These are phyloP conservation scores for Heliconius hermathena DNA, from an alignment of 1,140 invertebrate genomes.

Conservation along the genomic window DNA sequence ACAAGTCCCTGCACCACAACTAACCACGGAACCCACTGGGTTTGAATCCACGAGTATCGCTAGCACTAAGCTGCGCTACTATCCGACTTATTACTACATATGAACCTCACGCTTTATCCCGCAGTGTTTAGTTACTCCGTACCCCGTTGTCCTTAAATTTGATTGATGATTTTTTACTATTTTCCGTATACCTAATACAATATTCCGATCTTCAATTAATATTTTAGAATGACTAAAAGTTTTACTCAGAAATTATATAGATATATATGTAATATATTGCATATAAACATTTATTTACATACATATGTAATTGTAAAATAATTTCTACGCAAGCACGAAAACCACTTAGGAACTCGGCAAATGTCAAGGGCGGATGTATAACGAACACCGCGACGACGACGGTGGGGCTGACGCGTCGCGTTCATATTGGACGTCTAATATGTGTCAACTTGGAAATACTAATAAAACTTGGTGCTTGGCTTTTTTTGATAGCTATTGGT, in stretches of 20 bases:
- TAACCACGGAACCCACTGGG: too few relatives aligned
- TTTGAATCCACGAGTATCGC: too few relatives aligned
- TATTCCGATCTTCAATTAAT: too few relatives aligned
- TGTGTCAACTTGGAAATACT: background rate
- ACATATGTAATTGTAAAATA: background rate
- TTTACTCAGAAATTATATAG: background rate
- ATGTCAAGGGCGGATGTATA: slow-evolving; percentile 7
- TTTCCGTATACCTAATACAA: too few relatives aligned
- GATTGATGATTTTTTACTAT: too few relatives aligned
- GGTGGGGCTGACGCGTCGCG: background rate
- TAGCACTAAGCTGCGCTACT: too few relatives aligned
- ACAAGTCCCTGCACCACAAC: too few relatives aligned
- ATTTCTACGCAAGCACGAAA: background rate
- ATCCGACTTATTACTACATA: too few relatives aligned
- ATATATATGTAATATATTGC: background rate
- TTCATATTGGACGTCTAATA: background rate
- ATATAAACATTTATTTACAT: background rate
- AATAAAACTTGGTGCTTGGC: background rate
- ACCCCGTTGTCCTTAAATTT: too few relatives aligned
- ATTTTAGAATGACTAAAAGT: too few relatives aligned
- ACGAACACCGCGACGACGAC: background rate
- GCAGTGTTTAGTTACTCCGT: too few relatives aligned
- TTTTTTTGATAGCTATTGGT: background rate
- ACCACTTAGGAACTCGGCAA: slow-evolving; percentile 10
- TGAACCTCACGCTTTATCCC: too few relatives aligned